phyloP scores from a whole-genome alignment of 2,797 vertebrate species.

The Pempheris klunzingeri region DNA sequence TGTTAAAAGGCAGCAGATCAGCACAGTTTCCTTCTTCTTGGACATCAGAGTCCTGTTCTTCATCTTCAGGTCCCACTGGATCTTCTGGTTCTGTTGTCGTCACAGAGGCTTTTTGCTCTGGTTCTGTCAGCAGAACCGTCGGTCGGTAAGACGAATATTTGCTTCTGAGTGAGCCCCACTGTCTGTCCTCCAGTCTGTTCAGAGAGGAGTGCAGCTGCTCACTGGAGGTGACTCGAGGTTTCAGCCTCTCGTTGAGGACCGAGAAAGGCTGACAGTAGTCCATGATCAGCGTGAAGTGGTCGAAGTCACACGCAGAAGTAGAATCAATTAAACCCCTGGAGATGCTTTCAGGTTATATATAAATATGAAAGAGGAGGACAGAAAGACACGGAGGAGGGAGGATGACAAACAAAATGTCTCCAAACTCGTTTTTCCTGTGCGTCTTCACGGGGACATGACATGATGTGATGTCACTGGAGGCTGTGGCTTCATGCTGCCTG shows the following conservation, averaged over 20 bases:
- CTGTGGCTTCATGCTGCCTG: constrained; percentile 41
- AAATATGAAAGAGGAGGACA: constrained; percentile 28
- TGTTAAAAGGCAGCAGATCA: background rate
- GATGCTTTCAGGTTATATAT: background rate
- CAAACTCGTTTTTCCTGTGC: constrained; percentile 80
- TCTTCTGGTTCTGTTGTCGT: constrained; percentile 3
- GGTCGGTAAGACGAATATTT: background rate
- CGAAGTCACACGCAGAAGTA: background rate
- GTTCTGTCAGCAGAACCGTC: constrained; percentile 23
- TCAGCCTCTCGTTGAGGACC: constrained; percentile 73
- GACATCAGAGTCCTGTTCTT: constrained; percentile 7
- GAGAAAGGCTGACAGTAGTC: constrained; percentile 71
- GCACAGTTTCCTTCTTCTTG: background rate
- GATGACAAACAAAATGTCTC: constrained; percentile 65
- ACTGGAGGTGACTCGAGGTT: constrained; percentile 51
- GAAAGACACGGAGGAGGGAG: constrained; percentile 27
- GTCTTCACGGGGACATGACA: constrained; percentile 47
- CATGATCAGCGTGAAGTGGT: constrained; percentile 60
- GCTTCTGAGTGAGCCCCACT: background rate
- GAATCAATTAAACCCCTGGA: constrained; percentile 10
- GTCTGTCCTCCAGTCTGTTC: constrained; percentile 58
- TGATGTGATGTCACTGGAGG: constrained; percentile 70
- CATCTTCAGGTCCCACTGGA: constrained; percentile 5
- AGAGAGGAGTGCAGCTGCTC: constrained; percentile 65
- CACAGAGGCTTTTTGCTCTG: constrained; percentile 8